These are phyloP conservation scores for Ginglymostoma cirratum DNA, from an alignment of 2,113 vertebrate genomes.

Conservation along the genomic window DNA sequence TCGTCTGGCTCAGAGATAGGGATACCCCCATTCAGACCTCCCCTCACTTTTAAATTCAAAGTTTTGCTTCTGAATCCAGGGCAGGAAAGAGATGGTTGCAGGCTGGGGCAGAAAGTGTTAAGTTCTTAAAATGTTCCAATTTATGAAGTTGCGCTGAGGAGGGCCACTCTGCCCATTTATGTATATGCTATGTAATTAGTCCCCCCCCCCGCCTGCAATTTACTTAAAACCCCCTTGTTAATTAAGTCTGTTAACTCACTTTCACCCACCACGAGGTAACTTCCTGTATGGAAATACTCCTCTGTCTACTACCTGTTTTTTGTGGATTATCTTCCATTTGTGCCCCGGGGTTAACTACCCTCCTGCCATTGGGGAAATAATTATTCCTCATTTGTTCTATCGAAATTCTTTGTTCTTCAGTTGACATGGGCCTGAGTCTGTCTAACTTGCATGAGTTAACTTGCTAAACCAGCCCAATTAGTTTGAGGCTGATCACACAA, in stretches of 20 bases:
- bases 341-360: neutral
- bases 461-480: neutral
- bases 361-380: neutral
- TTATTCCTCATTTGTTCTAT: neutral
- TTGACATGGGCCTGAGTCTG: neutral
- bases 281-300: neutral
- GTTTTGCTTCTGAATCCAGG: no score
- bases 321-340: neutral
- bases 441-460: neutral
- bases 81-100: neutral
- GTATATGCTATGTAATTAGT: neutral
- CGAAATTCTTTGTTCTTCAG: neutral
- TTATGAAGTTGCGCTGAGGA: neutral
- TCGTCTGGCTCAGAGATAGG: no score
- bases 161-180: neutral
- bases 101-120: neutral
- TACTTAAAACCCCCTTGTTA: neutral
- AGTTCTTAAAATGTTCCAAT: neutral
- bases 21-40: no score
- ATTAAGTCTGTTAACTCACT: neutral
- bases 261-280: neutral
- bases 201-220: no score
- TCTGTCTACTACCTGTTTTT: neutral
- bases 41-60: no score
- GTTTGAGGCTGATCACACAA: neutral